These are phyloP conservation scores for Danio rerio DNA, from an alignment of 2,113 vertebrate genomes.

Conservation along the genomic window GRCz12tu NC_133178.1:23437001-23437500, in stretches of 20 bases:
- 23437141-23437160: not conserved
- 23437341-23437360: not conserved
- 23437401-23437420: constrained; percentile 35
- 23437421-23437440: constrained; percentile 24
- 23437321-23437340: not conserved
- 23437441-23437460: not conserved
- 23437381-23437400: constrained; percentile 9
- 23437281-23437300: not conserved
- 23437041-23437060: constrained; percentile 49
- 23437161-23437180: not conserved
- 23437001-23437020: constrained; percentile 41
- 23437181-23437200: not conserved
- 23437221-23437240: constrained; percentile 5
- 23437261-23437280: too few relatives aligned
- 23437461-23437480: too few relatives aligned
- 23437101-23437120: constrained; percentile 16
- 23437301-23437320: not conserved
- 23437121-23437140: not conserved
- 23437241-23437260: not conserved
- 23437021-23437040: constrained; percentile 49
- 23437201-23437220: not conserved
- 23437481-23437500: too few relatives aligned
- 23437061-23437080: not conserved
- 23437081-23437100: constrained; percentile 1
- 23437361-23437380: constrained; percentile 8